These are phyloP conservation scores for Thalassoma bifasciatum DNA, from an alignment of 2,113 vertebrate genomes.

Conservation along the genomic window DNA sequence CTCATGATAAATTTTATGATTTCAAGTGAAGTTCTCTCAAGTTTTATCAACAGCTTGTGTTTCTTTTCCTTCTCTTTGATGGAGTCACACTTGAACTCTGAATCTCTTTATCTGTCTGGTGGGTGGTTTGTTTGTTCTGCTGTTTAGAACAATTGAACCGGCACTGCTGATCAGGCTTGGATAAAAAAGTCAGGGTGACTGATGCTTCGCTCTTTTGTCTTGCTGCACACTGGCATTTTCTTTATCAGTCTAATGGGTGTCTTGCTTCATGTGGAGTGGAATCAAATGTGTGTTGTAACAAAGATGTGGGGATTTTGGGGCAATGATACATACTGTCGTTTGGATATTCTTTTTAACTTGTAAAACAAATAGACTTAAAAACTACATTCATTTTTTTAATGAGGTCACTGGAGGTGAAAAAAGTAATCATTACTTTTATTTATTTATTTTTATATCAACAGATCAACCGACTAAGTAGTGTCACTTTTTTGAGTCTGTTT, in stretches of 20 bases:
- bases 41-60: conserved; percentile 5
- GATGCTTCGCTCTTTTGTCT: not conserved
- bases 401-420: no score
- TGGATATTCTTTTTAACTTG: no score
- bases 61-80: not conserved
- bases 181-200: not conserved
- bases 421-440: no score
- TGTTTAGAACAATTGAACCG: not conserved
- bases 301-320: no score
- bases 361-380: no score
- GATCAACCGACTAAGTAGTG: no score
- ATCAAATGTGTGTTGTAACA: not conserved
- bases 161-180: not conserved
- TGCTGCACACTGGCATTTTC: not conserved
- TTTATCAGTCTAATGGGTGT: not conserved
- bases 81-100: conserved; percentile 1
- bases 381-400: no score
- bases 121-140: not conserved
- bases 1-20: conserved; percentile 1
- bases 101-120: conserved; percentile 15
- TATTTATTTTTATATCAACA: no score
- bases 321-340: no score
- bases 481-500: no score
- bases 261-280: not conserved
- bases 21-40: not conserved